phyloP scores from a whole-genome alignment of 2,113 vertebrate species.

The Marmota monax region DNA sequence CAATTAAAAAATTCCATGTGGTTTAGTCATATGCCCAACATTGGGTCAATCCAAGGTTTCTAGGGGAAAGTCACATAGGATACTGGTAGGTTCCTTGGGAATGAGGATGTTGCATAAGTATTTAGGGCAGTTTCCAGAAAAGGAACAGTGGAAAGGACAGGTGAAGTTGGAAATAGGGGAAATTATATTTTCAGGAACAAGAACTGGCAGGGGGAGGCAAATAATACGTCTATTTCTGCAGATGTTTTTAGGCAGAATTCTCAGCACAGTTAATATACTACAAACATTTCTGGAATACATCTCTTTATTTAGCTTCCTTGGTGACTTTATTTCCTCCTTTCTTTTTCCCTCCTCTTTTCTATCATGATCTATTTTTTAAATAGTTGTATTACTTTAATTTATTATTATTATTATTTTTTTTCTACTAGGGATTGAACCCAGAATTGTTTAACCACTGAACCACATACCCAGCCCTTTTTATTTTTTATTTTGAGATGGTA shows the following conservation, averaged over 20 bases:
- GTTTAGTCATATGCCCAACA: background rate
- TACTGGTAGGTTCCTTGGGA: background rate
- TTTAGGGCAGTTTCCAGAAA: background rate
- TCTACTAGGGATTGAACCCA: too few species aligned
- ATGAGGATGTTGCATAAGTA: background rate
- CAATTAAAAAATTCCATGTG: conserved; percentile 30
- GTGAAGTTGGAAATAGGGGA: background rate
- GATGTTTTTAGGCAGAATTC: background rate
- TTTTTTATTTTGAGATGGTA: too few species aligned
- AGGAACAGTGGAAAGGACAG: background rate
- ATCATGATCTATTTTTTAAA: background rate
- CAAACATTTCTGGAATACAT: background rate
- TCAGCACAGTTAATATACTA: background rate
- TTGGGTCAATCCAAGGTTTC: background rate
- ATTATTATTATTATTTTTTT: too few species aligned
- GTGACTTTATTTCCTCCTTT: background rate
- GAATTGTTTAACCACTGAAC: too few species aligned
- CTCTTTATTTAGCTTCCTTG: background rate
- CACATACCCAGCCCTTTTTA: too few species aligned
- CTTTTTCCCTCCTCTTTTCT: background rate
- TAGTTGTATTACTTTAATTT: too few species aligned
- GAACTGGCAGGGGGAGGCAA: background rate
- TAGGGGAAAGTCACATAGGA: background rate
- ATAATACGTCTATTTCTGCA: background rate
- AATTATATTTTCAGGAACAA: background rate